A percentile compares a stretch with the other conserved stretches of the same genome.
Evolutionary conservation across 1,140 invertebrate species (phyloP).

Genomic region (Macrocentrus cingulum): DNA sequence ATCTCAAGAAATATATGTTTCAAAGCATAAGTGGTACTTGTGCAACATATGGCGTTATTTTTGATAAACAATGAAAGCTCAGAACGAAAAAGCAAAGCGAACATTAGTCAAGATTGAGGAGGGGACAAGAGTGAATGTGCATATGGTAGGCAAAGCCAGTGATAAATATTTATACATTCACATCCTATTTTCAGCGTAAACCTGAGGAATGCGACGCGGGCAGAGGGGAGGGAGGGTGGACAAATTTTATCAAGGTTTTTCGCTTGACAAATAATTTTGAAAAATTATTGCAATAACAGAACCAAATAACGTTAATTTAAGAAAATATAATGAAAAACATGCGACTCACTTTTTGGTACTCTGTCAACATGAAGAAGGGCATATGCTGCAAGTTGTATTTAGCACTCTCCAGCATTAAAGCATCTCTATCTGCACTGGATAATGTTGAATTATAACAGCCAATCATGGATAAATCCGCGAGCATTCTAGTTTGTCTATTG

Average conservation of each 20-base stretch:
- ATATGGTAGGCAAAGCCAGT: constrained; percentile 2
- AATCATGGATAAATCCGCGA: constrained; percentile 90
- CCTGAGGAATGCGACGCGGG: background rate
- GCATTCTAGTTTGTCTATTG: constrained; percentile 97
- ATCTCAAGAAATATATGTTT: constrained; percentile 1
- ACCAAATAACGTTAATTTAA: background rate
- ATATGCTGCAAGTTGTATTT: constrained; percentile 92
- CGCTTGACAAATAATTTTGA: no score
- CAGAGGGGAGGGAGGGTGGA: no score
- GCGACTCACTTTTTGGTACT: constrained; percentile 79
- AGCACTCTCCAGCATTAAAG: constrained; percentile 87
- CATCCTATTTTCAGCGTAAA: constrained; percentile 14
- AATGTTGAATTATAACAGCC: constrained; percentile 92
- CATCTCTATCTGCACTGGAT: constrained; percentile 71
- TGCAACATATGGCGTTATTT: constrained; percentile 5
- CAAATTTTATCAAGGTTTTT: no score
- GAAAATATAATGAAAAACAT: constrained; percentile 24
- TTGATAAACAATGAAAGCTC: constrained; percentile 22
- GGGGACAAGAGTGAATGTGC: background rate
- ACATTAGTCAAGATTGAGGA: no score
- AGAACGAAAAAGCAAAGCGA: no score
- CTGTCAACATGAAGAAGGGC: constrained; percentile 96
- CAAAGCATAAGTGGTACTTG: constrained; percentile 10
- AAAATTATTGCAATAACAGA: background rate
- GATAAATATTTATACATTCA: constrained; percentile 22